These are phyloP conservation scores for Nothoprocta perdicaria DNA, from an alignment of 2,113 vertebrate genomes.

Conservation along the genomic window DNA sequence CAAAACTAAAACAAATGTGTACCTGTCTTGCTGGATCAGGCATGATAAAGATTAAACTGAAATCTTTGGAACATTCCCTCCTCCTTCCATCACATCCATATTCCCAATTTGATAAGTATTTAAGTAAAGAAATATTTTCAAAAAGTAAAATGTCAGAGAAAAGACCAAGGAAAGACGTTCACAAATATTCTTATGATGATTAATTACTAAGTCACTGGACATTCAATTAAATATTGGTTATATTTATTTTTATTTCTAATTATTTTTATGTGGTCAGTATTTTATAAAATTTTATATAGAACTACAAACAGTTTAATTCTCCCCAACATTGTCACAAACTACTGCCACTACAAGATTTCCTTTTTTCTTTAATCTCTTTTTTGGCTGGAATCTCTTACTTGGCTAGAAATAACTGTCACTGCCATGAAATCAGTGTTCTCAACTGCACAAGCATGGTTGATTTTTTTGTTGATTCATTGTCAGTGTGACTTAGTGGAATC, in stretches of 20 bases:
- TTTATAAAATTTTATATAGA: not conserved
- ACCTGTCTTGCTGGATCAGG: not conserved
- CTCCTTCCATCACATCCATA: not conserved
- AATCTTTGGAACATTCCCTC: not conserved
- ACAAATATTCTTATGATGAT: not conserved
- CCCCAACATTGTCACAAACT: not conserved
- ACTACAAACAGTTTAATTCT: not conserved
- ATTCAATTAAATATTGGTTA: not conserved
- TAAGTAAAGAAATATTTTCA: not conserved
- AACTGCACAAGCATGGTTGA: not conserved
- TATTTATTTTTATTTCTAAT: not conserved
- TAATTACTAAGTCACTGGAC: not conserved
- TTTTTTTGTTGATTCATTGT: not conserved
- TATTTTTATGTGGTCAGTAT: not conserved
- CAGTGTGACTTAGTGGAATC: not conserved
- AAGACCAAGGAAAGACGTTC: not conserved
- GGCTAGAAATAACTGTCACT: not conserved
- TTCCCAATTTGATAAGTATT: not conserved
- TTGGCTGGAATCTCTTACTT: not conserved
- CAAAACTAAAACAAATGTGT: not conserved
- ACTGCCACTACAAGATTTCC: not conserved
- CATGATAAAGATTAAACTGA: not conserved
- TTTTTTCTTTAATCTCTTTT: not conserved
- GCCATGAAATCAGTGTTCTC: not conserved
- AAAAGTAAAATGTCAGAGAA: not conserved